phyloP scores from a whole-genome alignment of 2,888 invertebrate species.

The Lochmaea capreae region DNA sequence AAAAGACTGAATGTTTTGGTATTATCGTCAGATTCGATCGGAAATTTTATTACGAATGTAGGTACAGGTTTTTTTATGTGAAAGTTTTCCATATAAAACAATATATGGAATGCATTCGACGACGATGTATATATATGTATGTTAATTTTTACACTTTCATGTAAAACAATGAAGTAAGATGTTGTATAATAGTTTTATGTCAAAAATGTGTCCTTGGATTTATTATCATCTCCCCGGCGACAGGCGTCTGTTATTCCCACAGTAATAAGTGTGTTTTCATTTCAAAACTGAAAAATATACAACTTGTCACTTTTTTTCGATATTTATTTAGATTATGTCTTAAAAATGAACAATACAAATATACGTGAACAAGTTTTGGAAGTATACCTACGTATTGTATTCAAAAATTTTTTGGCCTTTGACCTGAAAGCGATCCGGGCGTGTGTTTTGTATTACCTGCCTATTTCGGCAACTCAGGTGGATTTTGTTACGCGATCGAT shows the following conservation, averaged over 20 bases:
- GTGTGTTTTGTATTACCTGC: background rate
- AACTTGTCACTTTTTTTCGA: too few relatives aligned
- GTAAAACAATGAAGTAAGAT: background rate
- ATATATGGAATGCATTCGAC: slow-evolving; percentile 22
- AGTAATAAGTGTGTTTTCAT: too few relatives aligned
- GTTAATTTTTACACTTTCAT: background rate
- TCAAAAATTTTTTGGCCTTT: slow-evolving; percentile 1
- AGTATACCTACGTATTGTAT: background rate
- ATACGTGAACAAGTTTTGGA: background rate
- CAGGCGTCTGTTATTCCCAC: too few relatives aligned
- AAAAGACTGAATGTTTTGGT: background rate
- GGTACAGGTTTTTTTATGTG: slow-evolving; percentile 39
- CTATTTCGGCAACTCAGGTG: background rate
- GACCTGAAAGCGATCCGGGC: background rate
- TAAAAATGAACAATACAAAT: too few relatives aligned
- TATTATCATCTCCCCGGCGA: too few relatives aligned
- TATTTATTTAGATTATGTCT: too few relatives aligned
- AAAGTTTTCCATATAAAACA: slow-evolving; percentile 48
- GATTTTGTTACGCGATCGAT: background rate
- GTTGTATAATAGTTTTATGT: background rate
- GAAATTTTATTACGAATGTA: slow-evolving; percentile 45
- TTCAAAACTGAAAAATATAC: too few relatives aligned
- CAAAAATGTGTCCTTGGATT: too few relatives aligned
- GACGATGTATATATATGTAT: too few relatives aligned
- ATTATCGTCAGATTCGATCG: slow-evolving; percentile 40